A percentile compares a stretch with the other conserved stretches of the same genome.
Evolutionary conservation across 2,797 vertebrate species (phyloP).

Genomic region (Semaprochilodus insignis): DNA sequence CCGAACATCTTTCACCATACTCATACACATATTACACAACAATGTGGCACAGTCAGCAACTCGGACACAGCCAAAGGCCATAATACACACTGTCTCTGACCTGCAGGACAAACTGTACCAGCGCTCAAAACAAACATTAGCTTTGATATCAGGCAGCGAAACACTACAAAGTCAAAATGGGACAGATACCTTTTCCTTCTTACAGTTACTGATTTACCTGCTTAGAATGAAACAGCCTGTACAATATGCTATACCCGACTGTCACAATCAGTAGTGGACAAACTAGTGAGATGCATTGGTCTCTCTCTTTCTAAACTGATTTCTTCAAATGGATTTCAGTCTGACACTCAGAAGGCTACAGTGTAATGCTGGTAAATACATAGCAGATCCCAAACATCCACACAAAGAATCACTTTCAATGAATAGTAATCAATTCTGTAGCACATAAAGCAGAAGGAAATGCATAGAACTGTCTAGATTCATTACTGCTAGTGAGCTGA

Average conservation of each 20-base stretch:
- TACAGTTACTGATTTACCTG: background rate
- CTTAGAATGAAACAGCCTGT: background rate
- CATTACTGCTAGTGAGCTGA: conserved; percentile 38
- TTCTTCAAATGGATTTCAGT: conserved; percentile 2
- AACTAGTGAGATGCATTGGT: background rate
- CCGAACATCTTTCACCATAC: conserved; percentile 38
- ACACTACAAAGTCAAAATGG: background rate
- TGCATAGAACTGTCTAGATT: conserved; percentile 8
- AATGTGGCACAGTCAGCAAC: conserved; percentile 37
- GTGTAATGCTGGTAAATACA: background rate
- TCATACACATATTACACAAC: conserved; percentile 49
- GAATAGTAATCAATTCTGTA: conserved; percentile 27
- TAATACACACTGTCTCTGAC: conserved; percentile 19
- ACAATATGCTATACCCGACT: background rate
- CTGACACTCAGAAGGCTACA: background rate
- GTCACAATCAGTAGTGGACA: background rate
- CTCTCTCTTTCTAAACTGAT: background rate
- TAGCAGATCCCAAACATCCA: background rate
- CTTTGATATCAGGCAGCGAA: background rate
- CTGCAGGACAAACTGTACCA: conserved; percentile 18
- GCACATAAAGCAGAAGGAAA: background rate
- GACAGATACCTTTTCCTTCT: background rate
- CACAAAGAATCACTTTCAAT: conserved; percentile 18
- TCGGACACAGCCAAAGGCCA: conserved; percentile 20
- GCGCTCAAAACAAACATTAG: conserved; percentile 15